Evolutionary conservation across 2,797 vertebrate genomes (phyloP), one percentile per base, ranked within the genome.

Genomic region (Siniperca scherzeri): DNA sequence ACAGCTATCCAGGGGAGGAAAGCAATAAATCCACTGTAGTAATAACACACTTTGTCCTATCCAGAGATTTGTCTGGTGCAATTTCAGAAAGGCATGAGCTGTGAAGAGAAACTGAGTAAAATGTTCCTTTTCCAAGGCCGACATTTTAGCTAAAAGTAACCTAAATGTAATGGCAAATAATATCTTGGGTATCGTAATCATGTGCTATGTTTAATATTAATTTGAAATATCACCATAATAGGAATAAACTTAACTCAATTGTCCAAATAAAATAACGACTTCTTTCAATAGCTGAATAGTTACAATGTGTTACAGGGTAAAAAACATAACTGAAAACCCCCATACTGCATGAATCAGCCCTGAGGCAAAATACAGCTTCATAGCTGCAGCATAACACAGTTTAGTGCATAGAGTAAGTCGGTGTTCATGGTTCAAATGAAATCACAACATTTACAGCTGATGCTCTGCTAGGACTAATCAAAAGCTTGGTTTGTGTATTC

Each of bases 1-100:
- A 30, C 53, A 55, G 38, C 25, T 21, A 44, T 69, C 33, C 7
- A 69, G 55, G 42, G 33, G 33, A 50, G 65, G 73, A 56, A 77
- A 80, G 77, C 57, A 85, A 81, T 81, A 88, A 86, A 87, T 82
- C 67, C 11, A 42, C 25, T 25, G 75, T 4, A 36, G 62, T 69
- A 77, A 88, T 46, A 85, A 87, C 75, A 90, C 48, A 36, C 46
- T 46, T 33, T 66, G 2, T 40, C 17, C 40, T 85, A 80, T 68
- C 74, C 44, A 59, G 67, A 52, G 50, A 53, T 78, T 64, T 77
- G 68, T 56, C 48, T 67, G 60, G 4, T 64, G 21, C 44, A 55
- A 55, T 59, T 52, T 76, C 38, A 69, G 27, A 12, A 36, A 71
- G 56, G 10, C 53, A 42, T 72, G 65, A 70, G 46, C 9, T 38